Conservation (phyloP, 2,888 invertebrate species). For the Ceramica pisi region DNA sequence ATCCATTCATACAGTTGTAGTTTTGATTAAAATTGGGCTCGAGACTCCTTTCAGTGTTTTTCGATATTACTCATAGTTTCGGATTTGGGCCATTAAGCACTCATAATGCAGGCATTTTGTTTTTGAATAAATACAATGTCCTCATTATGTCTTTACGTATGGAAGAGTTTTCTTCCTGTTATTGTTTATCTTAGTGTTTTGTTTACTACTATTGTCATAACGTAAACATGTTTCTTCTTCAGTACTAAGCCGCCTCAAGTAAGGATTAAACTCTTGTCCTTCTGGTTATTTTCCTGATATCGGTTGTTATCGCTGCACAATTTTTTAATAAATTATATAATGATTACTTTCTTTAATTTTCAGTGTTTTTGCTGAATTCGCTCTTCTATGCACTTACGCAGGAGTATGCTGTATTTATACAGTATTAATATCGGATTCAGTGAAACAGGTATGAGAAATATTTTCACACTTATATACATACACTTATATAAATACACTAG, state of each 20-base stretch:
- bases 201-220: background rate
- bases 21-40: no score
- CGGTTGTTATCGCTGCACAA: background rate
- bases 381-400: conserved; percentile 92
- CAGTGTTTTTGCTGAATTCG: conserved; percentile 91
- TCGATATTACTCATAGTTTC: no score
- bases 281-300: background rate
- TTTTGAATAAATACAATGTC: no score
- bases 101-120: no score
- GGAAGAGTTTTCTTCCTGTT: background rate
- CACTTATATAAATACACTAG: background rate
- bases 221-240: background rate
- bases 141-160: background rate
- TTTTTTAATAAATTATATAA: background rate
- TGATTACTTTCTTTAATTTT: conserved; percentile 61
- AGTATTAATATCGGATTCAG: conserved; percentile 93
- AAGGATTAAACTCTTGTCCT: conserved; percentile 12
- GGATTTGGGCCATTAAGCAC: no score
- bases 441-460: conserved; percentile 90
- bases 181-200: conserved; percentile 4
- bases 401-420: conserved; percentile 94
- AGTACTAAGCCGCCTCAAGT: conserved; percentile 11
- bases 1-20: no score
- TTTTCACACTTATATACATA: background rate
- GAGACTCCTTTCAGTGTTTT: no score